phyloP scores from a whole-genome alignment of 2,888 invertebrate species.

The Cistogaster globosa region DNA sequence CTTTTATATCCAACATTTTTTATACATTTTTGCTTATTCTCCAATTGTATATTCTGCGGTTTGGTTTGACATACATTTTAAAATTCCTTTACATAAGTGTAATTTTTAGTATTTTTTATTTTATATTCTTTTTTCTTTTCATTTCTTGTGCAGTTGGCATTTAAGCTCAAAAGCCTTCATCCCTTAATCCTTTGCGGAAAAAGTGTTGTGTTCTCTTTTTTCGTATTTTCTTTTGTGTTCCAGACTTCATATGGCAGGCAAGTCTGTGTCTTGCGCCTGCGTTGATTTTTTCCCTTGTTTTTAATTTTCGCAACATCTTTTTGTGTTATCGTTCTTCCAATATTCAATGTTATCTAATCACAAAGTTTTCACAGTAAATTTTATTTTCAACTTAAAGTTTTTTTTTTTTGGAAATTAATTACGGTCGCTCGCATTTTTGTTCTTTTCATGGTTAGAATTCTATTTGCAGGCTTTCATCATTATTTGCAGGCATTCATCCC shows the following conservation, averaged over 20 bases:
- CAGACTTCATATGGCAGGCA: not conserved
- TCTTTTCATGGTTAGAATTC: not conserved
- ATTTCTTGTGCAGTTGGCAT: not conserved
- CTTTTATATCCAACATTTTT: not conserved
- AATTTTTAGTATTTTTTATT: constrained; percentile 12
- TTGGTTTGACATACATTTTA: constrained; percentile 53
- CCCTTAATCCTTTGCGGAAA: constrained; percentile 43
- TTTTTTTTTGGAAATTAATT: not conserved
- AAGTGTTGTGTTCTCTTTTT: not conserved
- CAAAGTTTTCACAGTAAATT: not conserved
- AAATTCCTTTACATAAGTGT: constrained; percentile 64
- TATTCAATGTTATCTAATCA: constrained; percentile 52
- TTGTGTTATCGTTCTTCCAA: not conserved
- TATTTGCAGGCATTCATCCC: not conserved
- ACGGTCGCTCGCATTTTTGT: not conserved
- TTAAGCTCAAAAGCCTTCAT: constrained; percentile 11
- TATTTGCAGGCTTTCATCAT: not conserved
- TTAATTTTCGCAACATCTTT: not conserved
- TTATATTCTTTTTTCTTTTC: constrained; percentile 2
- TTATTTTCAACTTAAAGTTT: not conserved
- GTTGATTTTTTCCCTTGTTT: not conserved
- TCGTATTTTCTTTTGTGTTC: not conserved
- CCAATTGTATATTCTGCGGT: constrained; percentile 8
- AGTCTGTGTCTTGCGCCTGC: not conserved
- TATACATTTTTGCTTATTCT: not conserved